A percentile compares a stretch with the other conserved stretches of the same genome.
These are phyloP conservation scores for Molorchus minor DNA, from an alignment of 2,888 invertebrate genomes.

Conservation along the genomic window DNA sequence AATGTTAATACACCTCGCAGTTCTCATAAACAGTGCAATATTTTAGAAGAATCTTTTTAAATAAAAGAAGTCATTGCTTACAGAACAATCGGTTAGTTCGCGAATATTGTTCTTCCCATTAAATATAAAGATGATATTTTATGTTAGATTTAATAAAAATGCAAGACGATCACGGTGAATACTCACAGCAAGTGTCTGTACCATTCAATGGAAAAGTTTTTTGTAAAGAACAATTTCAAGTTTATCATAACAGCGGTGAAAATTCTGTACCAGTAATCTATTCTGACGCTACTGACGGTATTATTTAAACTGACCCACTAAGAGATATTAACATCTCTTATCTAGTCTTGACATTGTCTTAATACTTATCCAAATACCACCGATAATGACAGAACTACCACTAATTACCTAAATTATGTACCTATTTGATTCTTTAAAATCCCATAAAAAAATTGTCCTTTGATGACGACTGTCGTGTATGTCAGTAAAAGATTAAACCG, in stretches of 20 bases:
- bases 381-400: too few species aligned
- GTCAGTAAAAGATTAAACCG: too few species aligned
- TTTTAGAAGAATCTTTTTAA: conserved; percentile 11
- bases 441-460: too few species aligned
- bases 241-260: conserved; percentile 17
- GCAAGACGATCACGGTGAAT: conserved; percentile 35
- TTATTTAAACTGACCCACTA: not conserved
- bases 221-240: conserved; percentile 32
- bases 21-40: conserved; percentile 5
- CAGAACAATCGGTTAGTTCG: not conserved
- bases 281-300: conserved; percentile 37
- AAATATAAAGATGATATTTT: conserved; percentile 26
- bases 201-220: conserved; percentile 38
- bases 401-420: too few species aligned
- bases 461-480: too few species aligned
- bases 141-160: conserved; percentile 28
- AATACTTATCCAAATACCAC: too few species aligned
- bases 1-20: too few species aligned
- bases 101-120: conserved; percentile 22
- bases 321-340: not conserved
- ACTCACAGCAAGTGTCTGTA: conserved; percentile 33
- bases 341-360: not conserved
- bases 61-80: conserved; percentile 1
- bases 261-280: conserved; percentile 28
- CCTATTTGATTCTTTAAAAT: too few species aligned